Evolutionary conservation across 2,797 vertebrate genomes (phyloP).

Genomic region (Philypnodon macrostomus): DNA sequence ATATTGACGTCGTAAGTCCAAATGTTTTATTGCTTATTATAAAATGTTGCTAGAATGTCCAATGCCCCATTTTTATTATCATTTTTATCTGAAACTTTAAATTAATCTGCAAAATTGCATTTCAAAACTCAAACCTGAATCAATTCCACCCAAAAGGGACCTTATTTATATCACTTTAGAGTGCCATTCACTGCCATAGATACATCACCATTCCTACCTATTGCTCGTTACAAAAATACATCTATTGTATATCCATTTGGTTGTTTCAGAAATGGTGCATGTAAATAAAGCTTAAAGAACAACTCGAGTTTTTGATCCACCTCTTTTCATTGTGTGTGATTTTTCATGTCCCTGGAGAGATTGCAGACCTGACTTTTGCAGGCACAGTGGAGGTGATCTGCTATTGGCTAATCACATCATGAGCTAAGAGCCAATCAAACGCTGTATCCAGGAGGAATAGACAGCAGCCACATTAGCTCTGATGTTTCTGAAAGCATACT

Average conservation of each 20-base stretch:
- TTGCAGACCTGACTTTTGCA: slow-evolving; percentile 45
- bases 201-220: slow-evolving; percentile 42
- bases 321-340: background rate
- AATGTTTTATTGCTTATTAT: slow-evolving; percentile 2
- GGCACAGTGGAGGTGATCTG: too few species aligned
- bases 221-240: slow-evolving; percentile 62
- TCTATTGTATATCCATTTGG: slow-evolving; percentile 88
- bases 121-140: too few species aligned
- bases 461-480: slow-evolving; percentile 17
- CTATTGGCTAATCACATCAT: slow-evolving; percentile 58
- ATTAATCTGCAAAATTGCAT: slow-evolving; percentile 1
- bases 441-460: slow-evolving; percentile 72
- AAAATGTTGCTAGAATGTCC: background rate
- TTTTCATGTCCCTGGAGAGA: slow-evolving; percentile 35
- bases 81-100: background rate
- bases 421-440: slow-evolving; percentile 62
- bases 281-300: slow-evolving; percentile 98
- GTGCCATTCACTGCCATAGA: slow-evolving; percentile 52
- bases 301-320: slow-evolving; percentile 50
- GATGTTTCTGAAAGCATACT: too few species aligned
- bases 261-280: slow-evolving; percentile 92
- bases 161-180: slow-evolving; percentile 19
- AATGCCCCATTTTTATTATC: background rate
- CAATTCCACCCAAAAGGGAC: background rate
- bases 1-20: background rate